phyloP scores from a whole-genome alignment of 1,140 invertebrate genomes.

The Scaptomyza graminum region DNA sequence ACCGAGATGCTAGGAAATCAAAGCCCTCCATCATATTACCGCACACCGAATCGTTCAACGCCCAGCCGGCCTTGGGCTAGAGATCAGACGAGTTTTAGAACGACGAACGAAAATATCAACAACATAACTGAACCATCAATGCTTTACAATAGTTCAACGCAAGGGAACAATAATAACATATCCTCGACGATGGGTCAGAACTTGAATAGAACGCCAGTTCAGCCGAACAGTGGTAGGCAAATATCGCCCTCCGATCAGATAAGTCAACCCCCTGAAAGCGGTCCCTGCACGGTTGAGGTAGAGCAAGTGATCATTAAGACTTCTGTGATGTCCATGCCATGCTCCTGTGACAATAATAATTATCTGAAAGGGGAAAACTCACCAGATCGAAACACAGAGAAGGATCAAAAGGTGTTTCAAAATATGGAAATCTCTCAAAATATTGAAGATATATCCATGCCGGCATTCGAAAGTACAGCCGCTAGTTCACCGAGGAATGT shows the following conservation, averaged over 20 bases:
- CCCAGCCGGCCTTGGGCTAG: neutral
- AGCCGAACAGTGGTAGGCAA: neutral
- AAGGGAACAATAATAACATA: neutral
- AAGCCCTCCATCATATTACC: constrained; percentile 22
- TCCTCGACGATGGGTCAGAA: neutral
- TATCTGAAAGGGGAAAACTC: neutral
- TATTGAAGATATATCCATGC: constrained; percentile 42
- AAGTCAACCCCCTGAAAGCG: neutral
- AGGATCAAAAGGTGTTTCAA: neutral
- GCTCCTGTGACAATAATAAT: neutral
- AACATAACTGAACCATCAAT: constrained; percentile 19
- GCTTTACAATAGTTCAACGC: neutral
- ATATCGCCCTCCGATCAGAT: neutral
- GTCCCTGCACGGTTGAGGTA: neutral
- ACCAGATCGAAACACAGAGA: neutral
- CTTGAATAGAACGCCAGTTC: neutral
- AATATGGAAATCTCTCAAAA: neutral
- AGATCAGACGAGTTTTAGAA: neutral
- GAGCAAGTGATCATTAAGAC: constrained; percentile 32
- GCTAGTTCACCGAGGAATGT: too few relatives aligned
- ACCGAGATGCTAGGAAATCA: constrained; percentile 21
- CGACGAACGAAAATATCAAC: constrained; percentile 19
- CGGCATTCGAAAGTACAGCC: neutral
- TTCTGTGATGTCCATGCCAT: constrained; percentile 20
- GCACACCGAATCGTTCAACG: neutral